Evolutionary conservation across 1,140 invertebrate species (phyloP).

Genomic region (Manduca sexta): DNA sequence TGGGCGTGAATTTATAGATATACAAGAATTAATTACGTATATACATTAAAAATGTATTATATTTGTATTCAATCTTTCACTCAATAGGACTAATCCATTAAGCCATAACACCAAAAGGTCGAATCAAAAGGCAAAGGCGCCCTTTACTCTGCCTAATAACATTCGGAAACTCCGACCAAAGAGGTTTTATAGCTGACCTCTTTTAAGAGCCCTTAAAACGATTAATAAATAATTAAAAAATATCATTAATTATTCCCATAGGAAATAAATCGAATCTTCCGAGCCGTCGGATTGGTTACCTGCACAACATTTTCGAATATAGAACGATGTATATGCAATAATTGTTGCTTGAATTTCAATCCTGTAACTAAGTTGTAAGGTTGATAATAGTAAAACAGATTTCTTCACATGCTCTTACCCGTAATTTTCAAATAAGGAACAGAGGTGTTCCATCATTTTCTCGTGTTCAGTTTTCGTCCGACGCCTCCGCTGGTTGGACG

Average conservation of each 20-base stretch:
- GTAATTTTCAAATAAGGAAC: conserved; percentile 15
- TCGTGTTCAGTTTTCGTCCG: conserved; percentile 17
- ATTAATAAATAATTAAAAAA: conserved; percentile 33
- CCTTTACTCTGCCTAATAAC: too few species aligned
- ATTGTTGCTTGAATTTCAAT: too few species aligned
- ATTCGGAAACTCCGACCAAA: not conserved
- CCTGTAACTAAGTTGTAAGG: too few species aligned
- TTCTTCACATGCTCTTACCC: conserved; percentile 26
- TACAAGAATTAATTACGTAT: too few species aligned
- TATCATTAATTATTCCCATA: conserved; percentile 31
- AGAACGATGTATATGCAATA: conserved; percentile 8
- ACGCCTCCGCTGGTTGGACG: conserved; percentile 11
- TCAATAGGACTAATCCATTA: too few species aligned
- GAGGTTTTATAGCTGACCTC: conserved; percentile 9
- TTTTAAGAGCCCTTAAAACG: conserved; percentile 7
- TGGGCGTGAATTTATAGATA: too few species aligned
- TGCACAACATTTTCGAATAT: conserved; percentile 22
- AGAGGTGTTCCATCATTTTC: conserved; percentile 31
- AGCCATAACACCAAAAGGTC: too few species aligned
- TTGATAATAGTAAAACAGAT: not conserved
- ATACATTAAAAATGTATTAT: too few species aligned
- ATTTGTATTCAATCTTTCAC: too few species aligned
- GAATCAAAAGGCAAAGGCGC: too few species aligned
- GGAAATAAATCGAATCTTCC: conserved; percentile 29
- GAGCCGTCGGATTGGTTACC: conserved; percentile 25